Percentiles rank a stretch among this genome's conserved stretches.
phyloP scores from a whole-genome alignment of 2,113 vertebrate species.

The Murina feae region DNA sequence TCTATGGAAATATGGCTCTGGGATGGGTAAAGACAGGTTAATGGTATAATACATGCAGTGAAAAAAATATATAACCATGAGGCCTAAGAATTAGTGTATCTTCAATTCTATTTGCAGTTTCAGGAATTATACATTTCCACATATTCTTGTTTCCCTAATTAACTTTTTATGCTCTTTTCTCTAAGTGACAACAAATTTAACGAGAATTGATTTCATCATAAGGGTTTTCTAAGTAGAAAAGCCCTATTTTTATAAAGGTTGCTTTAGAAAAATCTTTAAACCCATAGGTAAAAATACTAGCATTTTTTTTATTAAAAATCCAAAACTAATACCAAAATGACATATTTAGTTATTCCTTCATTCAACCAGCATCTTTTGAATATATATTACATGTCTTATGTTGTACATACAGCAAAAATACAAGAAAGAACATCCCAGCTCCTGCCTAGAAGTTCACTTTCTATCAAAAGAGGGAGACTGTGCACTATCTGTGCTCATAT shows the following conservation, averaged over 20 bases:
- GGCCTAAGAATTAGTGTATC: slow-evolving; percentile 10
- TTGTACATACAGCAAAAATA: not conserved
- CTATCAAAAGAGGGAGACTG: not conserved
- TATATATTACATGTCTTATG: not conserved
- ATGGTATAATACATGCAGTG: not conserved
- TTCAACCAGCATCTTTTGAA: not conserved
- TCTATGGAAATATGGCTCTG: not conserved
- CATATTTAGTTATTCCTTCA: not conserved
- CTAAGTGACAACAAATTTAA: slow-evolving; percentile 44
- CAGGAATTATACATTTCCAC: slow-evolving; percentile 33
- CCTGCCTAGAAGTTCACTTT: not conserved
- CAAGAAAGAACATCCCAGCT: not conserved
- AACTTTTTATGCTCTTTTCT: slow-evolving; percentile 51
- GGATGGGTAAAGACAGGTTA: not conserved
- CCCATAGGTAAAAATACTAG: not conserved
- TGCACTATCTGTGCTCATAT: not conserved
- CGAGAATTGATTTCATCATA: slow-evolving; percentile 47
- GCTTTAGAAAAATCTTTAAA: slow-evolving; percentile 12
- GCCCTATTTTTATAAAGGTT: not conserved
- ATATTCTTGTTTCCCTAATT: slow-evolving; percentile 61
- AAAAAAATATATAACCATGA: not conserved
- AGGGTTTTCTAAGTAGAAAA: slow-evolving; percentile 5
- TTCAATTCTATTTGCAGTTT: slow-evolving; percentile 46
- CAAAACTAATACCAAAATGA: not conserved
- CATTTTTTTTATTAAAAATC: slow-evolving; percentile 8